Conservation (phyloP, 2,797 vertebrate genomes). For the Zenarchopterus dispar region DNA sequence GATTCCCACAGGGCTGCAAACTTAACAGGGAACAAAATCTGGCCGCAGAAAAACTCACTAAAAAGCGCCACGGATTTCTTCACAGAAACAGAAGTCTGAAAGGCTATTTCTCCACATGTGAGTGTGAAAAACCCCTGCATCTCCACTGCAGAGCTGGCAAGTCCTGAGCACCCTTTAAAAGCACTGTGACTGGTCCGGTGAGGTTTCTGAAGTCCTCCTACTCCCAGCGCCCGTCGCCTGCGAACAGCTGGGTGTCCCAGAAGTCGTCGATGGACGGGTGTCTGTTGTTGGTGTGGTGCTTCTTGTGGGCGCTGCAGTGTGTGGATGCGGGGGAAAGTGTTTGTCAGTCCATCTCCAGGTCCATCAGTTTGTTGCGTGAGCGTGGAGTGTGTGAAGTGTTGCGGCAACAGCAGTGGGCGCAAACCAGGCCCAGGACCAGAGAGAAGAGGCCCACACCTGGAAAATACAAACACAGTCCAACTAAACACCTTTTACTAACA, state of each 20-base stretch:
- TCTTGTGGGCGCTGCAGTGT: constrained; percentile 65
- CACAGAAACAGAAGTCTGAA: constrained; percentile 45
- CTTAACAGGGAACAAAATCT: constrained; percentile 6
- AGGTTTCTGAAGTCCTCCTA: constrained; percentile 11
- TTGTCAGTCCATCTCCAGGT: constrained; percentile 95
- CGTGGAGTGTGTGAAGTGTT: constrained; percentile 76
- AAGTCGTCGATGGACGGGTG: constrained; percentile 61
- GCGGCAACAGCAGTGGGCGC: constrained; percentile 92
- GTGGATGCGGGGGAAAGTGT: constrained; percentile 59
- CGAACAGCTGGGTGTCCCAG: constrained; percentile 74
- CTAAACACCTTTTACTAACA: too few species aligned
- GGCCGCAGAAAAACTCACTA: constrained; percentile 35
- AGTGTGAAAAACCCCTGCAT: constrained; percentile 42
- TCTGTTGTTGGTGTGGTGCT: constrained; percentile 52
- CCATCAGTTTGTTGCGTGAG: constrained; percentile 90
- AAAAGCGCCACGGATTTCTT: constrained; percentile 51
- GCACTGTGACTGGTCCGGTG: constrained; percentile 13
- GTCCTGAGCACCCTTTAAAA: constrained; percentile 40
- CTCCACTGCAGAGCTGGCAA: constrained; percentile 57
- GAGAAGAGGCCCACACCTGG: constrained; percentile 88
- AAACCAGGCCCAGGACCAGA: constrained; percentile 91
- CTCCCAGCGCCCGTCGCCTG: constrained; percentile 63
- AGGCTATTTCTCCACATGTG: constrained; percentile 39
- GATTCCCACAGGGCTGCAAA: constrained; percentile 24
- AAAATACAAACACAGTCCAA: not conserved